Evolutionary conservation across 30 jellyfish, hydroid and myxozoan species (phyloP).

Genomic region (Chironex yamaguchii): DNA sequence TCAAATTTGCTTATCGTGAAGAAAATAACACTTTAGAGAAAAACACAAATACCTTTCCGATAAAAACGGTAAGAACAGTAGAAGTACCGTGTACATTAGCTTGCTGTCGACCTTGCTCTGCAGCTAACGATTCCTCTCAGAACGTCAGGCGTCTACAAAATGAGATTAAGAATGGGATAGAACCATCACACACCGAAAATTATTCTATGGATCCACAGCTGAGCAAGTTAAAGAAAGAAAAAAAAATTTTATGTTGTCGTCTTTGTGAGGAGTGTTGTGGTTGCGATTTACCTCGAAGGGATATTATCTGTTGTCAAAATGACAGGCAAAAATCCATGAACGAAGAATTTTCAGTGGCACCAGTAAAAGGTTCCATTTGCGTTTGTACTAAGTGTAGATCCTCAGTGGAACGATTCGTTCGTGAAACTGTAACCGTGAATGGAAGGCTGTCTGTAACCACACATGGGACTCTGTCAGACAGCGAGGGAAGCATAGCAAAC

Average conservation of each 20-base stretch:
- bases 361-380: not conserved
- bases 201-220: too few relatives aligned
- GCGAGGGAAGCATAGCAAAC: not conserved
- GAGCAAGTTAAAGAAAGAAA: too few relatives aligned
- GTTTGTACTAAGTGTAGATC: not conserved
- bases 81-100: too few relatives aligned
- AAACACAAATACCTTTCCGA: too few relatives aligned
- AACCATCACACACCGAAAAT: too few relatives aligned
- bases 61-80: too few relatives aligned
- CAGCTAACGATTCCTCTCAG: too few relatives aligned
- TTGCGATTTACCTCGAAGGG: not conserved
- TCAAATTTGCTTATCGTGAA: too few relatives aligned
- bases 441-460: not conserved
- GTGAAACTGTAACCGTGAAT: not conserved
- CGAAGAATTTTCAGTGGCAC: not conserved
- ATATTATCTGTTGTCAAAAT: not conserved
- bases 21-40: too few relatives aligned
- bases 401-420: not conserved
- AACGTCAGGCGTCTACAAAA: too few relatives aligned
- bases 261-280: not conserved
- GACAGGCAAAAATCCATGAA: not conserved
- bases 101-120: too few relatives aligned
- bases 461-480: not conserved
- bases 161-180: too few relatives aligned
- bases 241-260: not conserved